Evolutionary conservation across 2,113 vertebrate genomes (phyloP).

Genomic region (Seriola aureovittata): DNA sequence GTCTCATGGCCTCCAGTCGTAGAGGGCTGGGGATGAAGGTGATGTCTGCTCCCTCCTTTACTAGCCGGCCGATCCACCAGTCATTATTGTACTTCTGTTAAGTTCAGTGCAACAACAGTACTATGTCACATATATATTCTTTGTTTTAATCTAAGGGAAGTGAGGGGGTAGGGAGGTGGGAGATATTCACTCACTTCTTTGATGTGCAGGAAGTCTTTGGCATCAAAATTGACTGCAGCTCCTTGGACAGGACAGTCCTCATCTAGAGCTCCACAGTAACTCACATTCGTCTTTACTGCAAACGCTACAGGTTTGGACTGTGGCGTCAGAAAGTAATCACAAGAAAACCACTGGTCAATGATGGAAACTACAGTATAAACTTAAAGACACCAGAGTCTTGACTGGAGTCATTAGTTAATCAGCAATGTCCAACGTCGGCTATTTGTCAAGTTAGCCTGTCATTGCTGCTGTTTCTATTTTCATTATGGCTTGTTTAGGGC

Average conservation of each 20-base stretch:
- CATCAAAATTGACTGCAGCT: conserved; percentile 96
- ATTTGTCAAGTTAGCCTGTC: too few species aligned
- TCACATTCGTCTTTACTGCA: conserved; percentile 96
- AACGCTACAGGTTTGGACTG: conserved; percentile 96
- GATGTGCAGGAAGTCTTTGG: conserved; percentile 99
- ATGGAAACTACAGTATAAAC: background rate
- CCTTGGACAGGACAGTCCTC: conserved; percentile 97
- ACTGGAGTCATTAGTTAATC: too few species aligned
- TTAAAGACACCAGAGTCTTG: background rate
- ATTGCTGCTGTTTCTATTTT: too few species aligned
- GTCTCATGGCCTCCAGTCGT: conserved; percentile 93
- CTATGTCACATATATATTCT: background rate
- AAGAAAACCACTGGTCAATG: background rate
- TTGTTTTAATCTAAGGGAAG: background rate
- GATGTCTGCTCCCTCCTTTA: conserved; percentile 96
- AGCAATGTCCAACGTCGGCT: too few species aligned
- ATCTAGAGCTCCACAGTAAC: conserved; percentile 94
- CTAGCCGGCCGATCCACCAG: conserved; percentile 97
- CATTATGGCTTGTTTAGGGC: too few species aligned
- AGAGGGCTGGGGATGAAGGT: conserved; percentile 97
- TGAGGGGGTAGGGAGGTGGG: too few species aligned
- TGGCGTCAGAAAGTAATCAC: background rate
- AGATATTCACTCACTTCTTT: conserved; percentile 88
- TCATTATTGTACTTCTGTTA: conserved; percentile 96
- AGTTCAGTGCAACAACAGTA: conserved; percentile 36